A percentile compares a stretch with the other conserved stretches of the same genome.
phyloP scores from a whole-genome alignment of 2,113 vertebrate species.

The Antechinus stuartii region DNA sequence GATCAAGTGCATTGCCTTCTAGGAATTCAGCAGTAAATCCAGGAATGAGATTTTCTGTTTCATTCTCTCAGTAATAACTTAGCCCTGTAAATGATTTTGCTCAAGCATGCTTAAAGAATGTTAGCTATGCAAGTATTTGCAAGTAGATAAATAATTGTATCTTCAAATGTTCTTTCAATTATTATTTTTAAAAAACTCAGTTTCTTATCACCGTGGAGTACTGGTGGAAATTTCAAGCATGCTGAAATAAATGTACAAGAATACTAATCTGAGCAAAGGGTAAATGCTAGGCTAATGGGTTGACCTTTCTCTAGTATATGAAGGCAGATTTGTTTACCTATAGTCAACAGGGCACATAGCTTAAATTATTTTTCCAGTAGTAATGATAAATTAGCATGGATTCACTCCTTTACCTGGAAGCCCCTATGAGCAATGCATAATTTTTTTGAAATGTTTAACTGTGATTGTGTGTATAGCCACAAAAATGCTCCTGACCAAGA shows the following conservation, averaged over 20 bases:
- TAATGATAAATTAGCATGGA: not conserved
- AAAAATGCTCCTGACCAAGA: not conserved
- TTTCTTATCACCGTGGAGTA: not conserved
- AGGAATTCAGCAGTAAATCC: conserved; percentile 21
- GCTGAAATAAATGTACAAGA: not conserved
- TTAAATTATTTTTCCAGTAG: not conserved
- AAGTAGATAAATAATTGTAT: not conserved
- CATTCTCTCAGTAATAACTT: not conserved
- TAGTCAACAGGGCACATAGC: not conserved
- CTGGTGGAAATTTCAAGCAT: not conserved
- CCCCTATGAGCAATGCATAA: fast-evolving
- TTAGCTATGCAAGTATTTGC: not conserved
- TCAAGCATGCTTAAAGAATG: conserved; percentile 20
- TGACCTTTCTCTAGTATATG: not conserved
- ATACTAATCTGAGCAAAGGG: not conserved
- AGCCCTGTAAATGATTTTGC: not conserved
- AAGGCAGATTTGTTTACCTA: not conserved
- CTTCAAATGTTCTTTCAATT: not conserved
- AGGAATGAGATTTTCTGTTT: conserved; percentile 49
- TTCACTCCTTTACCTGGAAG: not conserved
- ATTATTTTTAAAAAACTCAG: not conserved
- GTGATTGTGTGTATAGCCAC: not conserved
- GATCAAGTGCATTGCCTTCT: not conserved
- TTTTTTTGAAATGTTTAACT: too few relatives aligned
- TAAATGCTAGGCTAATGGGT: not conserved